Conservation (phyloP, 2,888 invertebrate species). For the Galerucella pusilla region DNA sequence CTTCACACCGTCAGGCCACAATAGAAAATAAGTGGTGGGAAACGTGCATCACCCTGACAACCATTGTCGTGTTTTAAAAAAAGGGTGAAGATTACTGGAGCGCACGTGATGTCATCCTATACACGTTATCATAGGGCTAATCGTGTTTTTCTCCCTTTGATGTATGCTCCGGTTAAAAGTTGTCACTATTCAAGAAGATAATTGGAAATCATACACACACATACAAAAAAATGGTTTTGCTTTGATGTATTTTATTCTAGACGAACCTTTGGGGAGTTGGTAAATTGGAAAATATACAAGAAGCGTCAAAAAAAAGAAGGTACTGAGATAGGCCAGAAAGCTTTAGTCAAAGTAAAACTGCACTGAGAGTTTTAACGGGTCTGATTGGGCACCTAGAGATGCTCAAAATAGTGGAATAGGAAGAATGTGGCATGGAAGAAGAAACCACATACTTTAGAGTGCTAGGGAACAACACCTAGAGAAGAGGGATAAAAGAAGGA, state of each 20-base stretch:
- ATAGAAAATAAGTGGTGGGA: constrained; percentile 53
- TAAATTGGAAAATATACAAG: too few species aligned
- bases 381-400: too few species aligned
- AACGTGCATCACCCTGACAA: constrained; percentile 47
- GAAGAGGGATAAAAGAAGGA: too few species aligned
- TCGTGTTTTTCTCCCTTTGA: constrained; percentile 41
- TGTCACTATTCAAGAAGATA: constrained; percentile 13
- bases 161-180: constrained; percentile 16
- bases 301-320: too few species aligned
- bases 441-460: too few species aligned
- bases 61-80: constrained; percentile 50
- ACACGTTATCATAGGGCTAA: constrained; percentile 48
- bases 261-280: too few species aligned
- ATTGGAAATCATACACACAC: neutral
- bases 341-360: too few species aligned
- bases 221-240: neutral
- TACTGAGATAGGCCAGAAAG: too few species aligned
- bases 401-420: too few species aligned
- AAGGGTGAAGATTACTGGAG: constrained; percentile 48
- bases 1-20: constrained; percentile 53
- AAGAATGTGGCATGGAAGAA: too few species aligned
- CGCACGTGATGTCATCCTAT: constrained; percentile 42
- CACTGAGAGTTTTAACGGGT: too few species aligned
- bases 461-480: too few species aligned
- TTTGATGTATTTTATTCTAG: neutral